Conservation (phyloP, 1,140 invertebrate species). For the Zelostemma sp. region DNA sequence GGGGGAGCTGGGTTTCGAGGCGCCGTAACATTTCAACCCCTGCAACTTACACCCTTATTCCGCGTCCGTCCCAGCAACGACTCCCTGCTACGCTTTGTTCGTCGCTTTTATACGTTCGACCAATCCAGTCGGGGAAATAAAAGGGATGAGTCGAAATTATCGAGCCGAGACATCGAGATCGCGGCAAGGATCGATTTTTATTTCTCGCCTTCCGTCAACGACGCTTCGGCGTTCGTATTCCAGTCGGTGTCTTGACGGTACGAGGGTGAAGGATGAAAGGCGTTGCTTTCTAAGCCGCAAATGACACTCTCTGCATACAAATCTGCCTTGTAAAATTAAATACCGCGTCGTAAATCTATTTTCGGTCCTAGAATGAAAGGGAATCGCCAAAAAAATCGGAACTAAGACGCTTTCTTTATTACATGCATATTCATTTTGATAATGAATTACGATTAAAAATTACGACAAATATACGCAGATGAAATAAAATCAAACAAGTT, state of each 20-base stretch:
- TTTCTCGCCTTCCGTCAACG: slow-evolving; percentile 16
- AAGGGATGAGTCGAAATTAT: slow-evolving; percentile 37
- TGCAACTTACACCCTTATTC: slow-evolving; percentile 12
- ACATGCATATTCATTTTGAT: too few relatives aligned
- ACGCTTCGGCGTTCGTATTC: slow-evolving; percentile 31
- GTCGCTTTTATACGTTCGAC: slow-evolving; percentile 22
- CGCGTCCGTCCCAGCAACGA: slow-evolving; percentile 6
- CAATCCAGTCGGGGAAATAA: slow-evolving; percentile 38
- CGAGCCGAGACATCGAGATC: slow-evolving; percentile 26
- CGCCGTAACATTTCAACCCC: slow-evolving; percentile 26
- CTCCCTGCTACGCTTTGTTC: slow-evolving; percentile 27
- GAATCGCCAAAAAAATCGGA: too few relatives aligned
- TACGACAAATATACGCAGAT: too few relatives aligned
- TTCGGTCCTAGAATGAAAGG: too few relatives aligned
- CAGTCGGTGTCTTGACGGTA: slow-evolving; percentile 33
- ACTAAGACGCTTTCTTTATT: too few relatives aligned
- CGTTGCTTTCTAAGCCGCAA: too few relatives aligned
- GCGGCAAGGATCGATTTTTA: slow-evolving; percentile 37
- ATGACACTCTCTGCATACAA: background rate
- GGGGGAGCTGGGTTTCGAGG: slow-evolving; percentile 23
- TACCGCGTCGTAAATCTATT: slow-evolving; percentile 18
- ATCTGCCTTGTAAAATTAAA: slow-evolving; percentile 34
- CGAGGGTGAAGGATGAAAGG: too few relatives aligned
- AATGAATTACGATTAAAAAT: too few relatives aligned
- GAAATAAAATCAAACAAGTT: too few relatives aligned